These are phyloP conservation scores for Drosophila paulistorum DNA, from an alignment of 1,140 invertebrate genomes.

Conservation along the genomic window DNA sequence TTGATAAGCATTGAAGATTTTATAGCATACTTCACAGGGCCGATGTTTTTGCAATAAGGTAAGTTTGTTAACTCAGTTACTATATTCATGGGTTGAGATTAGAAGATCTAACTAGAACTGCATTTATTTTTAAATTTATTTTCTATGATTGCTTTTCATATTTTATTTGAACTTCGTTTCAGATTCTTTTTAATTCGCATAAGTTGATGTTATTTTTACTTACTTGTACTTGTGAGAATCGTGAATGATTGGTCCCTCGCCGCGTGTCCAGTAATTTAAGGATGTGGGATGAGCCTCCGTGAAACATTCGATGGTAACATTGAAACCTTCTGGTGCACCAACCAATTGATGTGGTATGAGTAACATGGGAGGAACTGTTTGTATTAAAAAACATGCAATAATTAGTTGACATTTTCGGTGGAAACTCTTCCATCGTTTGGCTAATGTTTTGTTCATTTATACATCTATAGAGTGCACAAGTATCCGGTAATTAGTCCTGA, in stretches of 20 bases:
- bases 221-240: slow-evolving; percentile 91
- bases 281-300: slow-evolving; percentile 96
- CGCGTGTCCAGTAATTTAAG: slow-evolving; percentile 95
- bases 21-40: too few species aligned
- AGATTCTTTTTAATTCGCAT: too few species aligned
- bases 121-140: too few species aligned
- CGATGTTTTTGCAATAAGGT: too few species aligned
- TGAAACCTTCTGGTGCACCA: slow-evolving; percentile 91
- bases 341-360: slow-evolving; percentile 85
- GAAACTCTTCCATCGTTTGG: slow-evolving; percentile 8
- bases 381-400: background rate
- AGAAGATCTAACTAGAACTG: too few species aligned
- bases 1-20: too few species aligned
- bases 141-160: too few species aligned
- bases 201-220: slow-evolving; percentile 19
- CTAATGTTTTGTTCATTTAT: background rate
- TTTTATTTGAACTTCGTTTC: too few species aligned
- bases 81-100: too few species aligned
- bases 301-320: slow-evolving; percentile 93
- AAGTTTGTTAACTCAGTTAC: too few species aligned
- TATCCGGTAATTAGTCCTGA: slow-evolving; percentile 17
- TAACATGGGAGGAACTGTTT: slow-evolving; percentile 79
- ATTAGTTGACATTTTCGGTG: background rate
- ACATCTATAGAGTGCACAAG: background rate
- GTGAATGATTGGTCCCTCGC: slow-evolving; percentile 94